These are phyloP conservation scores for Nasonovia ribisnigri DNA, from an alignment of 2,888 invertebrate species.

Conservation along the genomic window DNA sequence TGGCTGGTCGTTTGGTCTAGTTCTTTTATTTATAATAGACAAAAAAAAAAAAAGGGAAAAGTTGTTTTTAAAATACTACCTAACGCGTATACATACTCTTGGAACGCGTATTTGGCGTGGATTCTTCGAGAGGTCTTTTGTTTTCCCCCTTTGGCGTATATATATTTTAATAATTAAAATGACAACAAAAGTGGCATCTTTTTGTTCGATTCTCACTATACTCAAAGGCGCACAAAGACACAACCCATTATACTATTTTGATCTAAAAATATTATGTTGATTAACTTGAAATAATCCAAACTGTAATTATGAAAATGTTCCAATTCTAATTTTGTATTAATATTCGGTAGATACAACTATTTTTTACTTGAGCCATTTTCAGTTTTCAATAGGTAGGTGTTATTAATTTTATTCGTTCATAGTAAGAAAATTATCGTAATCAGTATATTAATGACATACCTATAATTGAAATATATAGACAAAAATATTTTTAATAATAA, in stretches of 20 bases:
- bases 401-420: background rate
- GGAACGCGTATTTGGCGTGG: background rate
- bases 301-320: background rate
- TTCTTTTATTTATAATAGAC: constrained; percentile 33
- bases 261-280: constrained; percentile 17
- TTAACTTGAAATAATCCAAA: background rate
- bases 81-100: constrained; percentile 3
- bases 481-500: too few relatives aligned
- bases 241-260: background rate
- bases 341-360: too few relatives aligned
- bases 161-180: constrained; percentile 60
- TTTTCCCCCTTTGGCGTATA: background rate
- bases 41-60: background rate
- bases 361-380: background rate
- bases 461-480: too few relatives aligned
- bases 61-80: constrained; percentile 17
- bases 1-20: constrained; percentile 26
- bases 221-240: background rate
- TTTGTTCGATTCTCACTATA: constrained; percentile 7
- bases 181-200: constrained; percentile 44
- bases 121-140: constrained; percentile 37
- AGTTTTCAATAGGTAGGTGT: background rate
- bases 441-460: background rate
- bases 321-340: background rate
- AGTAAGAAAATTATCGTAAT: background rate